Conservation (phyloP, 2,797 vertebrate genomes). For the Pristis pectinata region DNA sequence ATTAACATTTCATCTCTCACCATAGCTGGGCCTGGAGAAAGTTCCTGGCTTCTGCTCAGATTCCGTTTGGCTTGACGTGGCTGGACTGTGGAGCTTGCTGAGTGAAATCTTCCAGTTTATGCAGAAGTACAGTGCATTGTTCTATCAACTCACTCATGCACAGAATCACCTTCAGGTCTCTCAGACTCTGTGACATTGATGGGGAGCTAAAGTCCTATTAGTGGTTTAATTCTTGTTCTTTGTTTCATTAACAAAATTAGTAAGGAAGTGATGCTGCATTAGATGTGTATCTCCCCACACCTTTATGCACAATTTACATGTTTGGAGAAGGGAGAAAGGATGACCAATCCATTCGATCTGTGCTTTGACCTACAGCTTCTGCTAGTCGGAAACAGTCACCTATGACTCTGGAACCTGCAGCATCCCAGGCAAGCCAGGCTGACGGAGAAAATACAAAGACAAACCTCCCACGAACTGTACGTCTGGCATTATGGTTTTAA, state of each 20-base stretch:
- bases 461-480: neutral
- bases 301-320: neutral
- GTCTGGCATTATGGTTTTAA: neutral
- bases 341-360: neutral
- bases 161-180: neutral
- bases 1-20: neutral
- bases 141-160: neutral
- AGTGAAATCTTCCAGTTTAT: neutral
- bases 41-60: neutral
- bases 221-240: neutral
- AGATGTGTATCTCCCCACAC: neutral
- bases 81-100: neutral
- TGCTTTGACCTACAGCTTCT: neutral
- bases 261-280: neutral
- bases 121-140: neutral
- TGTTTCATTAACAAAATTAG: neutral
- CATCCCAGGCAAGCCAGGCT: neutral
- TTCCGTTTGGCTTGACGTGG: neutral
- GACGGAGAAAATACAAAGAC: neutral
- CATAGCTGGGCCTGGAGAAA: neutral
- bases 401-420: neutral
- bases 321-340: neutral
- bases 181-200: neutral
- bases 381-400: neutral
- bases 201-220: neutral